Percentiles rank a stretch among this genome's conserved stretches.
Evolutionary conservation across 2,888 invertebrate species (phyloP).

Genomic region (Sinohyriopsis cumingii): DNA sequence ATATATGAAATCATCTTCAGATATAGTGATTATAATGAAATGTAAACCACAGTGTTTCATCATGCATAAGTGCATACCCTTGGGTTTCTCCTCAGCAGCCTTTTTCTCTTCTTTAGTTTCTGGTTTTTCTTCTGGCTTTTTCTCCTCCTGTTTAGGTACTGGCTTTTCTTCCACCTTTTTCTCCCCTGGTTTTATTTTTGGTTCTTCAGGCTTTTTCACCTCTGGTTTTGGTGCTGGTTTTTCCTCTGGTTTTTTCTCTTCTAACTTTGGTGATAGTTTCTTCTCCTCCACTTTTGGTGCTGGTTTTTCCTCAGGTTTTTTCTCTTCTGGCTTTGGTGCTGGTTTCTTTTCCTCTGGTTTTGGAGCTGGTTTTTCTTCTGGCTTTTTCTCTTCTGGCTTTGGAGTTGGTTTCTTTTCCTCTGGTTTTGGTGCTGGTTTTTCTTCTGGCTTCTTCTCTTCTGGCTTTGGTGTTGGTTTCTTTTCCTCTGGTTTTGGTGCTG

Average conservation of each 20-base stretch:
- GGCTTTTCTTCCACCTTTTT: slow-evolving; percentile 21
- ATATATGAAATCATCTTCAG: neutral
- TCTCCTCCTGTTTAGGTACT: slow-evolving; percentile 15
- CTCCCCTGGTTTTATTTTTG: slow-evolving; percentile 15
- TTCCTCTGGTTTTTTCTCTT: slow-evolving; percentile 22
- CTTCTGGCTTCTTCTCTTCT: slow-evolving; percentile 31
- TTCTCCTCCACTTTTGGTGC: slow-evolving; percentile 20
- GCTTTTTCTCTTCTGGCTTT: slow-evolving; percentile 14
- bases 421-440: slow-evolving; percentile 17
- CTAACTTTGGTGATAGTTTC: slow-evolving; percentile 13
- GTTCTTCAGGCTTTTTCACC: slow-evolving; percentile 21
- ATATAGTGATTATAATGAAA: too few species aligned
- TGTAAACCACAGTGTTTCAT: too few species aligned
- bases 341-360: slow-evolving; percentile 6
- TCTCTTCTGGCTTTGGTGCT: slow-evolving; percentile 11
- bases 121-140: slow-evolving; percentile 18
- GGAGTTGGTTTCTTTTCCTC: slow-evolving; percentile 22
- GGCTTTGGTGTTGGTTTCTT: slow-evolving; percentile 76
- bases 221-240: slow-evolving; percentile 23
- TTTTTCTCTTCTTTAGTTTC: slow-evolving; percentile 12
- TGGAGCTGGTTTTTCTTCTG: slow-evolving; percentile 6
- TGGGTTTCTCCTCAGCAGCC: slow-evolving; percentile 15
- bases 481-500: slow-evolving; percentile 21
- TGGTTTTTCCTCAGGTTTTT: slow-evolving; percentile 7
- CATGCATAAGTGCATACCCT: slow-evolving; percentile 1